Conservation (phyloP, 2,113 vertebrate species). For the Chloropsis hardwickii region DNA sequence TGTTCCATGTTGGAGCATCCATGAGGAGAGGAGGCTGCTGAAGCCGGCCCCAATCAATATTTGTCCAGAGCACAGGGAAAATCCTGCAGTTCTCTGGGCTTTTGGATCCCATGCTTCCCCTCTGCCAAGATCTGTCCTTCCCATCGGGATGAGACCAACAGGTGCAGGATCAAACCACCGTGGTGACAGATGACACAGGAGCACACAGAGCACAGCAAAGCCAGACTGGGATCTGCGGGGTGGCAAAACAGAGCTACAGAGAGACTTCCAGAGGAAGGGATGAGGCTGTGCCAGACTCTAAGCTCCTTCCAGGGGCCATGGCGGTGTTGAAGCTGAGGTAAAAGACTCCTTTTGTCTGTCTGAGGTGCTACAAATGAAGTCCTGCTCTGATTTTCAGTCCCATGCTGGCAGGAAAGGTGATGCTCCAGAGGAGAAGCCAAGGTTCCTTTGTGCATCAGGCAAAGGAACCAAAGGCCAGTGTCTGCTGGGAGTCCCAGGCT, state of each 20-base stretch:
- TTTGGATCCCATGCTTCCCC: not conserved
- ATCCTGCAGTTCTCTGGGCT: not conserved
- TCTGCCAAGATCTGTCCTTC: not conserved
- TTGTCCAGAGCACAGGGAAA: not conserved
- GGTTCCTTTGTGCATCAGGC: accelerated
- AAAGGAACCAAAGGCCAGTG: not conserved
- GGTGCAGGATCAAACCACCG: not conserved
- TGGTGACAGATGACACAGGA: not conserved
- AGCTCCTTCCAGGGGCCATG: accelerated
- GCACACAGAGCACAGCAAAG: not conserved
- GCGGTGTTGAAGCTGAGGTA: not conserved
- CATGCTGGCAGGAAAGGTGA: accelerated
- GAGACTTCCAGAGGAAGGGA: not conserved
- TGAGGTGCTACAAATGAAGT: not conserved
- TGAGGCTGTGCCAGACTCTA: not conserved
- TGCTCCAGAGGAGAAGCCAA: not conserved
- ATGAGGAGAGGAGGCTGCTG: not conserved
- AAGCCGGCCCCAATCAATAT: not conserved
- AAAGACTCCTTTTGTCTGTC: not conserved
- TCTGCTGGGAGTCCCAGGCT: not conserved
- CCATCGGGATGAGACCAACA: accelerated
- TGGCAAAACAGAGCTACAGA: not conserved
- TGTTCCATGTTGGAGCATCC: not conserved
- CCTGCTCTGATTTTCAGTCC: not conserved
- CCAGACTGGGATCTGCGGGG: accelerated